Evolutionary conservation across 2,113 vertebrate species (phyloP), one percentile per base, ranked within the genome.

Genomic region (Romanogobio albipinnatus): DNA sequence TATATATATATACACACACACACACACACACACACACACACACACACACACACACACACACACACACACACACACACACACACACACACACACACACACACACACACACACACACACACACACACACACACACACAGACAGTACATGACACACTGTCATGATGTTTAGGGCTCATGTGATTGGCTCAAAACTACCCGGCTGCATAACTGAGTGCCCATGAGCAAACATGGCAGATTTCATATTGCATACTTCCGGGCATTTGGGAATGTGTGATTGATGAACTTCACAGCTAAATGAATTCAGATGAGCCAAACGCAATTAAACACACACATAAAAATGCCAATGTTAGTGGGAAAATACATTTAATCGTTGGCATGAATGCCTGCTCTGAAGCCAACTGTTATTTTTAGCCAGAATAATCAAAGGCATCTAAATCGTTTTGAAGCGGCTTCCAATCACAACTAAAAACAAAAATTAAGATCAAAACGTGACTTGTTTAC

Each of bases 371-470:
- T 68, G 79, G 61, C 79, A 66, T 51, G 61, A 64, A 66, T 4
- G 9, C 36, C 61, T 36, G 9, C 45, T 68, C 61, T 68, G 26
- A 11, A 49, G 26, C 79, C 79, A 81, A 45, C 79, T 68, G 79
- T 68, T 81, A 81, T 47, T 68, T 49, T 81, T 81, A 81, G 47
- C 79, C 45, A 51, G 45, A 68, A 22, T 66, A 81, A 66, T n/a
- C 17, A 53, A 78, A 78, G 17, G 24, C 45, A 62, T 19, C 58
- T 61, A 80, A 80, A 45, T 26, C 7, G 19, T 53, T 68, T 64
- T 6, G 45, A 62, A 80, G 36, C 76, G 9, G 10, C 22, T 45
- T 62, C 71, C 45, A 47, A 49, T 74, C 71, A 74, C 43, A 33
- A 6, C 26, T 29, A 53, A 76, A 51, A 66, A 81, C 43, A 22